These are phyloP conservation scores for silkworm (Bombyx mori) DNA, from an alignment of 1,140 invertebrate species.

Conservation along the genomic window DNA sequence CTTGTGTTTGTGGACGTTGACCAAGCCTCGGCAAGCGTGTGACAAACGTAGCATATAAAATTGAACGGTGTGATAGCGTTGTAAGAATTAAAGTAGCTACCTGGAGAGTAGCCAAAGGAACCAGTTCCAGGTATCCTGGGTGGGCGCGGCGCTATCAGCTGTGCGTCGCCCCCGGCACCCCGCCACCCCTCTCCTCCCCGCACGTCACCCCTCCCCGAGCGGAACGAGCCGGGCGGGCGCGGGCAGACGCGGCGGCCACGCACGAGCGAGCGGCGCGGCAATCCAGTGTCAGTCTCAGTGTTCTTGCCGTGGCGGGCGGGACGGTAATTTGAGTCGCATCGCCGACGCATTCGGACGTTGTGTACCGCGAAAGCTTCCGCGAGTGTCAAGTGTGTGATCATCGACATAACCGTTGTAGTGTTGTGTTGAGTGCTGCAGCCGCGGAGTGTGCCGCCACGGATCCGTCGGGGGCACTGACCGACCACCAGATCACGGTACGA, in stretches of 20 bases:
- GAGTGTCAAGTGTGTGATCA: not conserved
- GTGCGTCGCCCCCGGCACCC: constrained; percentile 4
- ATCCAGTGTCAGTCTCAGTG: not conserved
- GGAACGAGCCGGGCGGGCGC: not conserved
- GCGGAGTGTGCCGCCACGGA: constrained; percentile 18
- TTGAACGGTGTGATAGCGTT: no score
- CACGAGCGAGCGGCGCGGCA: constrained; percentile 1
- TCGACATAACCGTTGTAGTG: constrained; percentile 2
- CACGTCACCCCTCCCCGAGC: not conserved
- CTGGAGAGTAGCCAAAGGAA: no score
- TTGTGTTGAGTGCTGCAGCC: not conserved
- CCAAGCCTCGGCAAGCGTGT: no score
- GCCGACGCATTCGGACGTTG: not conserved
- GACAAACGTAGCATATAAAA: no score
- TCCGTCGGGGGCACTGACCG: constrained; percentile 39
- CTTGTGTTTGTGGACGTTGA: no score
- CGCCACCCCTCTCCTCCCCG: not conserved
- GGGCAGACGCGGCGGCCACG: constrained; percentile 1
- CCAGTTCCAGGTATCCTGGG: not conserved
- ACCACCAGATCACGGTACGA: constrained; percentile 35
- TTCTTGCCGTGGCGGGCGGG: constrained; percentile 6
- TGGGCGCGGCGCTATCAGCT: constrained; percentile 7
- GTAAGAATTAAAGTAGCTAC: no score
- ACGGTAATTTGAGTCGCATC: constrained; percentile 4
- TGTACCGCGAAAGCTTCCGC: not conserved